Conservation (phyloP, 2,797 vertebrate species). For the Luscinia luscinia region DNA sequence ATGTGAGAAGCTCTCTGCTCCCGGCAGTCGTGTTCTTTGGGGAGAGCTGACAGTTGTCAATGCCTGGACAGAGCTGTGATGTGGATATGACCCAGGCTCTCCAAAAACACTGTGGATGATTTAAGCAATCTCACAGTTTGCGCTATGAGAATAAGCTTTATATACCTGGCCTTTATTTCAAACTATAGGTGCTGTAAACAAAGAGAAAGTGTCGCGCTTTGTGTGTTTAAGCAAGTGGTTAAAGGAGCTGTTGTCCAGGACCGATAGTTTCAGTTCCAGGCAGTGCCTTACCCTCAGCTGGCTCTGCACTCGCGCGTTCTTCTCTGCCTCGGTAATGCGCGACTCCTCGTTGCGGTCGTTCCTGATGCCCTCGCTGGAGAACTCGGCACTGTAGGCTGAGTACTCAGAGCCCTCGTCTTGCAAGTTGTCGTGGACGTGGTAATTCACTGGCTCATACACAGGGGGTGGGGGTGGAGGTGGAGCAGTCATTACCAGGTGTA, state of each 20-base stretch:
- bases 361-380: conserved; percentile 83
- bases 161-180: not conserved
- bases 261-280: not conserved
- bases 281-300: conserved; percentile 87
- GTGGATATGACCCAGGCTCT: rapidly evolving
- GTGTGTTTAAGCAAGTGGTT: not conserved
- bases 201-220: not conserved
- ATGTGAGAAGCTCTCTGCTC: not conserved
- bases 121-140: not conserved
- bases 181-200: not conserved
- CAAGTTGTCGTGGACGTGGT: conserved; percentile 80
- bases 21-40: not conserved
- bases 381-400: conserved; percentile 87
- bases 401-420: conserved; percentile 84
- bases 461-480: conserved; percentile 84
- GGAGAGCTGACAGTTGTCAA: not conserved
- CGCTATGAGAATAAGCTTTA: not conserved
- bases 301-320: conserved; percentile 91
- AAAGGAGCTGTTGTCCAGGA: not conserved
- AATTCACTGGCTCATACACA: conserved; percentile 79
- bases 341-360: conserved; percentile 91
- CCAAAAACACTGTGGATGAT: not conserved
- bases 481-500: conserved; percentile 85
- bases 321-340: conserved; percentile 90
- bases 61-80: not conserved